Conservation (phyloP, 2,113 vertebrate species). For the Saccopteryx bilineata region DNA sequence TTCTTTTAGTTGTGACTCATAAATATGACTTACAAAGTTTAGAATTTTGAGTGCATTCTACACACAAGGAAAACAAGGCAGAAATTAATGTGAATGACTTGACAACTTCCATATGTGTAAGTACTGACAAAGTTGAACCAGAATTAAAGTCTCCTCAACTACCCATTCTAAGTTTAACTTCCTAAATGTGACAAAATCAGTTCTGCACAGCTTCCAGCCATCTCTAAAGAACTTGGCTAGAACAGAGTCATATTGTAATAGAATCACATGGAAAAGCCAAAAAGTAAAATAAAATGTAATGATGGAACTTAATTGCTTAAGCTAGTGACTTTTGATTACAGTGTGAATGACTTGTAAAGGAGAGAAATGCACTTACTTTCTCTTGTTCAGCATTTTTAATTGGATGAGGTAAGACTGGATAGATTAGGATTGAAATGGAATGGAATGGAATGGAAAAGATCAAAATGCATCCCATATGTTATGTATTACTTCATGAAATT, state of each 20-base stretch:
- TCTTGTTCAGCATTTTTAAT: not conserved
- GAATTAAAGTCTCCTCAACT: not conserved
- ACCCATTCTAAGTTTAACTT: not conserved
- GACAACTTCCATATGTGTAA: not conserved
- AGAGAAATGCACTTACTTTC: not conserved
- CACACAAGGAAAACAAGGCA: not conserved
- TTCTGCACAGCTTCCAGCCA: not conserved
- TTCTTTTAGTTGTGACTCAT: not conserved
- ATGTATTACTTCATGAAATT: not conserved
- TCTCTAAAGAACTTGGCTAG: not conserved
- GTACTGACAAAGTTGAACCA: not conserved
- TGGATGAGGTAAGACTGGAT: not conserved
- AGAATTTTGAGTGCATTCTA: conserved; percentile 26
- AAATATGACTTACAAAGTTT: not conserved
- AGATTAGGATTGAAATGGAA: not conserved
- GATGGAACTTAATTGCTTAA: not conserved
- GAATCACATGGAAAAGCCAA: not conserved
- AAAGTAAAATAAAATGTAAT: not conserved
- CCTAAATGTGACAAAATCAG: not conserved
- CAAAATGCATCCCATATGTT: not conserved
- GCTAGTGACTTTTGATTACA: not conserved
- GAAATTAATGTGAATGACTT: not conserved
- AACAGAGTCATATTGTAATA: not conserved
- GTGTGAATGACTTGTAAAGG: not conserved
- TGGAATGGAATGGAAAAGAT: no score